phyloP scores from a whole-genome alignment of 1,140 invertebrate genomes.

The Drosophila mauritiana region DNA sequence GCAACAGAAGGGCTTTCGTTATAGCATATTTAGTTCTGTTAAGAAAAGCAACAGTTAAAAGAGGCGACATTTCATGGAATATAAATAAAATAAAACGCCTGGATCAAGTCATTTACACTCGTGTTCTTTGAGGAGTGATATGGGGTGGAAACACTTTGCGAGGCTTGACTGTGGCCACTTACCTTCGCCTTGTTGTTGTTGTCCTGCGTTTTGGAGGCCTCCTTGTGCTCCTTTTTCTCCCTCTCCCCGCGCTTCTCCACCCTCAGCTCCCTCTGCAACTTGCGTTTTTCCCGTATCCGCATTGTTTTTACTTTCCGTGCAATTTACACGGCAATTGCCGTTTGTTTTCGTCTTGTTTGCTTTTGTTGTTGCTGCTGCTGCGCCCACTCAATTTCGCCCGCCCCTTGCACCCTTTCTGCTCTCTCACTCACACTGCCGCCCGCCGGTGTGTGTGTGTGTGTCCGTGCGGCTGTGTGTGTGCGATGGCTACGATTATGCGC shows the following conservation, averaged over 20 bases:
- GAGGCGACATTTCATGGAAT: too few relatives aligned
- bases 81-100: too few relatives aligned
- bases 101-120: too few relatives aligned
- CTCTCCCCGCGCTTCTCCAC: slow-evolving; percentile 50
- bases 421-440: slow-evolving; percentile 29
- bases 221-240: slow-evolving; percentile 27
- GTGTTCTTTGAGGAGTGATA: too few relatives aligned
- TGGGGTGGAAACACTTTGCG: neutral
- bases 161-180: slow-evolving; percentile 5
- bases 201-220: slow-evolving; percentile 35
- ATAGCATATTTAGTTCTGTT: too few relatives aligned
- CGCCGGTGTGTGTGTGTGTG: slow-evolving; percentile 15
- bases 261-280: slow-evolving; percentile 52
- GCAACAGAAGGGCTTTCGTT: too few relatives aligned
- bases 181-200: slow-evolving; percentile 50
- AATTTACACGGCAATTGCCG: slow-evolving; percentile 46
- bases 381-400: slow-evolving; percentile 50
- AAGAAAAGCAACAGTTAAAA: too few relatives aligned
- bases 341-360: slow-evolving; percentile 30
- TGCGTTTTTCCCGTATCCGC: slow-evolving; percentile 75
- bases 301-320: slow-evolving; percentile 57
- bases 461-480: slow-evolving; percentile 39
- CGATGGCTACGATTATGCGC: slow-evolving; percentile 80
- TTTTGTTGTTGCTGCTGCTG: slow-evolving; percentile 45
- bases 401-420: slow-evolving; percentile 13